phyloP scores from a whole-genome alignment of 2,113 vertebrate species.

The Maccullochella peelii region DNA sequence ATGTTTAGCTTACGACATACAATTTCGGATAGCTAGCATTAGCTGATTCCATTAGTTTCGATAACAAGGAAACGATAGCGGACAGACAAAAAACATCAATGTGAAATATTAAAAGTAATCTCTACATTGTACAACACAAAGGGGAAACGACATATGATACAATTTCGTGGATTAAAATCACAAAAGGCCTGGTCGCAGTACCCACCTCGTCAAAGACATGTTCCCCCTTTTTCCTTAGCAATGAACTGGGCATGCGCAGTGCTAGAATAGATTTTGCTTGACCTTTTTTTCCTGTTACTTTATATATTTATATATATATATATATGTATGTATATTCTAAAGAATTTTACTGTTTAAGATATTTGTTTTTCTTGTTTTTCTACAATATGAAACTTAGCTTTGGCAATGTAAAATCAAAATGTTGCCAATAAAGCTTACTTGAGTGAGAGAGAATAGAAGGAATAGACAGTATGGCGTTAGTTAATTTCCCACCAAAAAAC shows the following conservation, averaged over 20 bases:
- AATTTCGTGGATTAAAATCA: neutral
- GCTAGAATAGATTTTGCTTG: neutral
- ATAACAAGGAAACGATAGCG: neutral
- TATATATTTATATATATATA: too few relatives aligned
- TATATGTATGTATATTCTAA: too few relatives aligned
- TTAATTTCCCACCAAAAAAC: neutral
- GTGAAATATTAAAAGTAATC: rapidly evolving
- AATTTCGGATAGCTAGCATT: conserved; percentile 28
- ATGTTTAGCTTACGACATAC: conserved; percentile 8
- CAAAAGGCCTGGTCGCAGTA: neutral
- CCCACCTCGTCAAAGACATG: conserved; percentile 93
- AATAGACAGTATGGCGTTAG: neutral
- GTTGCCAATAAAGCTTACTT: neutral
- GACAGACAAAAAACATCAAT: rapidly evolving
- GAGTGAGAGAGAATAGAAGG: neutral
- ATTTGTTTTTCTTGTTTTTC: neutral
- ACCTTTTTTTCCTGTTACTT: neutral
- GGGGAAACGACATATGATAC: neutral
- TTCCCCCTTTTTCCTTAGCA: conserved; percentile 75
- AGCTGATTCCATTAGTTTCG: neutral
- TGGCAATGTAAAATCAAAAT: neutral
- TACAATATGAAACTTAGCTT: neutral
- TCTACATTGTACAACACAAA: rapidly evolving
- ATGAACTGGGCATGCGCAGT: conserved; percentile 63
- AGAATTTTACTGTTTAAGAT: neutral